These are phyloP conservation scores for Ailurus styani DNA, from an alignment of 2,113 vertebrate species.

Conservation along the genomic window DNA sequence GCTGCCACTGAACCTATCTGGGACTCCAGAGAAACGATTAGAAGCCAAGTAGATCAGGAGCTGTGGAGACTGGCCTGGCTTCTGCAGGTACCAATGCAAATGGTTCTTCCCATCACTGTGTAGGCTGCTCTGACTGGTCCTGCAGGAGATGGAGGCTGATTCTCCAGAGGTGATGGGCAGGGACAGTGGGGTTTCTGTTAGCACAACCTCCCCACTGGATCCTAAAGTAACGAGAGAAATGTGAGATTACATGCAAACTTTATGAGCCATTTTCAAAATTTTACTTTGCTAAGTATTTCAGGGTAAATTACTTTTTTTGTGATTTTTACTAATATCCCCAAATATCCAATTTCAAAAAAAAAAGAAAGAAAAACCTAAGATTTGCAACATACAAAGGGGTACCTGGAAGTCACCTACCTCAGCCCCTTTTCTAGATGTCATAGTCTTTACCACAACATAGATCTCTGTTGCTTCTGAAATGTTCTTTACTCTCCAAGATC, in stretches of 20 bases:
- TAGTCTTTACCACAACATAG: not conserved
- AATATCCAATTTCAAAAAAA: not conserved
- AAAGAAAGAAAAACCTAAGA: not conserved
- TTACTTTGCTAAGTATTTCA: no score
- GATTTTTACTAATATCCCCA: not conserved
- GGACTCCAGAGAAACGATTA: rapidly evolving
- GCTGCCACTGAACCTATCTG: not conserved
- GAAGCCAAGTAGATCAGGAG: rapidly evolving
- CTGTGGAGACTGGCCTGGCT: not conserved
- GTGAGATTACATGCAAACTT: no score
- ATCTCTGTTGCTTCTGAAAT: not conserved
- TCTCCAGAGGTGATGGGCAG: not conserved
- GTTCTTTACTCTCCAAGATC: not conserved
- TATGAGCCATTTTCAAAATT: not conserved
- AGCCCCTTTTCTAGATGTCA: not conserved
- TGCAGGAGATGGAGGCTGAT: not conserved
- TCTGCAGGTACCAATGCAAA: not conserved
- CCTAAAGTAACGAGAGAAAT: not conserved
- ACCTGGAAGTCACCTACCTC: not conserved
- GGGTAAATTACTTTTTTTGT: no score
- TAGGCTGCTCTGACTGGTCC: not conserved
- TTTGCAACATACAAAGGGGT: not conserved
- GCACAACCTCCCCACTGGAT: not conserved
- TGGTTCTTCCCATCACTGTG: not conserved
- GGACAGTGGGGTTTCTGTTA: not conserved